Conservation (phyloP, 35 echinoderm and acorn worm genomes). For the Stichopus chloronotus region DNA sequence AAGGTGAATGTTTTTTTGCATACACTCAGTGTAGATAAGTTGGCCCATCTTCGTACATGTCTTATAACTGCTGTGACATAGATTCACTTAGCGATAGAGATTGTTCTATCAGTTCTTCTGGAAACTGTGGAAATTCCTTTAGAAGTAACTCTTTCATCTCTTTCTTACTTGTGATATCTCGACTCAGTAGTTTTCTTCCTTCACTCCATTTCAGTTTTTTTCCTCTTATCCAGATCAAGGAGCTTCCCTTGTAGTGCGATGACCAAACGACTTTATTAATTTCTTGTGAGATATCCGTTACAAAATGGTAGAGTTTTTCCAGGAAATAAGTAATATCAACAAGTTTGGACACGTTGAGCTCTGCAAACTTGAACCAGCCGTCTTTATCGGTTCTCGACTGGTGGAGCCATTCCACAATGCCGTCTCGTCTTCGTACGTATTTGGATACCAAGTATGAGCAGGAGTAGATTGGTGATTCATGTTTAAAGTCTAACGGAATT, state of each 20-base stretch:
- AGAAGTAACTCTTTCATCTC: conserved; percentile 1
- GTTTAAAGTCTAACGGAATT: conserved; percentile 49
- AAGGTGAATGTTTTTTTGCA: too few relatives aligned
- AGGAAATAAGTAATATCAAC: background rate
- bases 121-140: background rate
- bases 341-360: background rate
- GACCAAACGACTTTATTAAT: background rate
- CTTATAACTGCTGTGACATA: too few relatives aligned
- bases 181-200: background rate
- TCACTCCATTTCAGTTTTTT: background rate
- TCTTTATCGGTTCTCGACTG: background rate
- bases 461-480: conserved; percentile 32
- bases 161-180: background rate
- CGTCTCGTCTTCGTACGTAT: background rate
- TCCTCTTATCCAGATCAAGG: background rate
- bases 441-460: conserved; percentile 1
- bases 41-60: too few relatives aligned
- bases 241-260: background rate
- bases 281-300: background rate
- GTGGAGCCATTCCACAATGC: background rate
- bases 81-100: background rate
- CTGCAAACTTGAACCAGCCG: conserved; percentile 3
- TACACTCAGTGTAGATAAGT: too few relatives aligned
- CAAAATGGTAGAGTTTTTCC: background rate
- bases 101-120: background rate